Conservation (phyloP, 30 jellyfish, hydroid and myxozoan species). For the Clytia hemisphaerica region DNA sequence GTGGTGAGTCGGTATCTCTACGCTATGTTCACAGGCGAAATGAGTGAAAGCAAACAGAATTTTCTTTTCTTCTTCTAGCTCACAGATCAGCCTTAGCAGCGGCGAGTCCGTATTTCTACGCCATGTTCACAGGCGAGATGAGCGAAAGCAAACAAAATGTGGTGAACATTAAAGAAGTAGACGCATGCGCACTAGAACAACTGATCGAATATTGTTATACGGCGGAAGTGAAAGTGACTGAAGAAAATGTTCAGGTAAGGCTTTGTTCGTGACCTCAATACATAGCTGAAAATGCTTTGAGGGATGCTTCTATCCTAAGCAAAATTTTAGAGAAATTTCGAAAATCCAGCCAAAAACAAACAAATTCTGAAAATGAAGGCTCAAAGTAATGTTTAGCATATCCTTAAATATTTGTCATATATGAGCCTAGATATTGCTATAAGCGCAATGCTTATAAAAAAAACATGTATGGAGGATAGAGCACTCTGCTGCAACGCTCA, state of each 20-base stretch:
- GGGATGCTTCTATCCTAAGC: too few relatives aligned
- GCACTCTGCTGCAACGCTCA: too few relatives aligned
- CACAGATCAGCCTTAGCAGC: constrained; percentile 84
- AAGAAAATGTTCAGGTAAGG: constrained; percentile 89
- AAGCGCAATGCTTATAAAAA: too few relatives aligned
- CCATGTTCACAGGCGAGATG: constrained; percentile 95
- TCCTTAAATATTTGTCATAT: background rate
- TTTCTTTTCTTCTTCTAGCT: constrained; percentile 38
- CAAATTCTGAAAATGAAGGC: too few relatives aligned
- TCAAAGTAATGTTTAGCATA: too few relatives aligned
- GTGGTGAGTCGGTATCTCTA: constrained; percentile 84
- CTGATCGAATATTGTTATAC: constrained; percentile 85
- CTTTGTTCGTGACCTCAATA: background rate
- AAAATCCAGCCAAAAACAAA: too few relatives aligned
- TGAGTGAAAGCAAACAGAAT: constrained; percentile 88
- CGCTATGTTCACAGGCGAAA: constrained; percentile 97
- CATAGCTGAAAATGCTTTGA: too few relatives aligned
- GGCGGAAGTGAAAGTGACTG: constrained; percentile 91
- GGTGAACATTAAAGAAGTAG: constrained; percentile 71
- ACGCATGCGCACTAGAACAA: constrained; percentile 71
- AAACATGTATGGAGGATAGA: too few relatives aligned
- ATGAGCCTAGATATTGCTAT: too few relatives aligned
- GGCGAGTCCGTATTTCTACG: constrained; percentile 90
- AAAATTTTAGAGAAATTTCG: too few relatives aligned
- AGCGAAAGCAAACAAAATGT: constrained; percentile 86